Conservation (phyloP, 2,888 invertebrate genomes). For the Strigamia transsilvanica region DNA sequence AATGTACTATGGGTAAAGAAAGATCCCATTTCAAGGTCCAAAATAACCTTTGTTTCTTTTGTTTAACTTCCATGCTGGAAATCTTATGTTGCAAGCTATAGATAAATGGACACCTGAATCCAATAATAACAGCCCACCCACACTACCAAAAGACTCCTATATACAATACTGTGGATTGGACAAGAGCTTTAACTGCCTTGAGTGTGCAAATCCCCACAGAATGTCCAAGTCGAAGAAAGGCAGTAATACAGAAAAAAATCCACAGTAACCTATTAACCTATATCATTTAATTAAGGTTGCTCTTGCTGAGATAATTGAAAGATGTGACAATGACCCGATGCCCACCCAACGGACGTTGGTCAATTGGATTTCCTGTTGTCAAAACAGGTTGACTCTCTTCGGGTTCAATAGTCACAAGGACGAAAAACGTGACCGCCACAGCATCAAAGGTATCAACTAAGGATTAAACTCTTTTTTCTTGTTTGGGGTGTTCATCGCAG, state of each 20-base stretch:
- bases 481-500: not conserved
- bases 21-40: too few relatives aligned
- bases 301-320: conserved; percentile 4
- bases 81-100: too few relatives aligned
- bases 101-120: too few relatives aligned
- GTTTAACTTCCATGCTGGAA: too few relatives aligned
- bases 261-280: not conserved
- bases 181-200: too few relatives aligned
- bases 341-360: conserved; percentile 23
- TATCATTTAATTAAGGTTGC: not conserved
- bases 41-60: too few relatives aligned
- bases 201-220: not conserved
- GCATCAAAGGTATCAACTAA: not conserved
- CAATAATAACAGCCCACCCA: not conserved
- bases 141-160: too few relatives aligned
- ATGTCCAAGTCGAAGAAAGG: not conserved
- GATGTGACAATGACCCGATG: conserved; percentile 11
- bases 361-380: conserved; percentile 44
- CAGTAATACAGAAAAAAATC: not conserved
- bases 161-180: too few relatives aligned
- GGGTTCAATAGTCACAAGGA: conserved; percentile 24
- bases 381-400: not conserved
- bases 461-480: not conserved
- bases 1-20: too few relatives aligned
- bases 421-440: not conserved